Percentiles rank a stretch among this genome's conserved stretches.
These are phyloP conservation scores for Lasius fuliginosus DNA, from an alignment of 2,888 invertebrate species.

Conservation along the genomic window DNA sequence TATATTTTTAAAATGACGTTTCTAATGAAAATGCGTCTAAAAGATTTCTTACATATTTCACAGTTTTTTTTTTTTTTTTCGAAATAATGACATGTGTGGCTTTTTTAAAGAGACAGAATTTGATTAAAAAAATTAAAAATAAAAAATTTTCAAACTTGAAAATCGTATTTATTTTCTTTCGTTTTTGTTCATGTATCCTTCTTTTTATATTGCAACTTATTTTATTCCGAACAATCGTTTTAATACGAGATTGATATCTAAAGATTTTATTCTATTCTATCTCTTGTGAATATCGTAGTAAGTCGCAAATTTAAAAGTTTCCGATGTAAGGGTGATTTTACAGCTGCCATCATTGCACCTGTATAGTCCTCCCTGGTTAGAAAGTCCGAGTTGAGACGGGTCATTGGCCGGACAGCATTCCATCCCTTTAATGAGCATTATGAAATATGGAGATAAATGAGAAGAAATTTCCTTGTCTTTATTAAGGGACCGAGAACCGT, in stretches of 20 bases:
- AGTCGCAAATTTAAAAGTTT: not conserved
- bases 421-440: conserved; percentile 57
- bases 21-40: not conserved
- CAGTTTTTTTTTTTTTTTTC: not conserved
- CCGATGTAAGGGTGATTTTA: not conserved
- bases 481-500: conserved; percentile 33
- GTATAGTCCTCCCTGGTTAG: conserved; percentile 50
- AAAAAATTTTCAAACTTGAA: not conserved
- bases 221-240: not conserved
- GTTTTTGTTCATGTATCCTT: not conserved
- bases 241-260: not conserved
- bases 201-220: not conserved
- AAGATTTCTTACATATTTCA: not conserved
- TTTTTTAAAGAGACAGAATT: not conserved
- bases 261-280: not conserved
- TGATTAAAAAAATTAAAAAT: not conserved
- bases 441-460: conserved; percentile 62
- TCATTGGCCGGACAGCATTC: conserved; percentile 59
- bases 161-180: not conserved
- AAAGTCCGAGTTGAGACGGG: conserved; percentile 56
- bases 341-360: conserved; percentile 58
- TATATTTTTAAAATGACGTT: not conserved
- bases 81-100: not conserved
- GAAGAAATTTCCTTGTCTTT: conserved; percentile 51
- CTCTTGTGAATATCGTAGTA: not conserved